Percentiles rank a stretch among this genome's conserved stretches.
Conservation (phyloP, 1,140 invertebrate genomes). For the Hyphantria cunea region DNA sequence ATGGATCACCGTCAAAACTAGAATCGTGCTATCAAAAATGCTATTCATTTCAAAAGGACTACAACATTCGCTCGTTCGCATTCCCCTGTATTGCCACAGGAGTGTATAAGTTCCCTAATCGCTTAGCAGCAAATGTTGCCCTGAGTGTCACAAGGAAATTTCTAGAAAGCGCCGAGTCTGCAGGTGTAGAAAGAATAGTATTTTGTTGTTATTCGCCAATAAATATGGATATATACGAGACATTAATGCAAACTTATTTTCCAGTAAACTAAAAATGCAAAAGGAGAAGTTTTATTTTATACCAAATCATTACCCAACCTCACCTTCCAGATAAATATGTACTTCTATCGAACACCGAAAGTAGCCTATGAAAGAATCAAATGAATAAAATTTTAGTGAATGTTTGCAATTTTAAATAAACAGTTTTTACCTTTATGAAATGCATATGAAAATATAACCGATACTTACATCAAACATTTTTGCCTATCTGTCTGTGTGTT, state of each 20-base stretch:
- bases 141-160: slow-evolving; percentile 86
- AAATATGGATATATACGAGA: slow-evolving; percentile 89
- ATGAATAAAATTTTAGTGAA: too few species aligned
- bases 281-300: too few species aligned
- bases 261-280: too few species aligned
- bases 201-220: slow-evolving; percentile 90
- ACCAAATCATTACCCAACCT: too few species aligned
- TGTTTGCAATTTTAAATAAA: too few species aligned
- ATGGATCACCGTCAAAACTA: slow-evolving; percentile 86
- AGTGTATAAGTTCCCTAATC: slow-evolving; percentile 92
- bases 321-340: too few species aligned
- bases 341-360: too few species aligned
- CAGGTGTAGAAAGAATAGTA: slow-evolving; percentile 87
- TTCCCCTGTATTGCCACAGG: slow-evolving; percentile 95
- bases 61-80: slow-evolving; percentile 87
- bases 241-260: slow-evolving; percentile 88
- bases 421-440: too few species aligned
- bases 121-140: slow-evolving; percentile 88
- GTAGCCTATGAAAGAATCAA: too few species aligned
- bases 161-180: slow-evolving; percentile 83
- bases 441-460: too few species aligned
- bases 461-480: too few species aligned
- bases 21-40: slow-evolving; percentile 87
- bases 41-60: slow-evolving; percentile 82
- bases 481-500: too few species aligned